Conservation (phyloP, 2,113 vertebrate species). For the Saccopteryx bilineata region DNA sequence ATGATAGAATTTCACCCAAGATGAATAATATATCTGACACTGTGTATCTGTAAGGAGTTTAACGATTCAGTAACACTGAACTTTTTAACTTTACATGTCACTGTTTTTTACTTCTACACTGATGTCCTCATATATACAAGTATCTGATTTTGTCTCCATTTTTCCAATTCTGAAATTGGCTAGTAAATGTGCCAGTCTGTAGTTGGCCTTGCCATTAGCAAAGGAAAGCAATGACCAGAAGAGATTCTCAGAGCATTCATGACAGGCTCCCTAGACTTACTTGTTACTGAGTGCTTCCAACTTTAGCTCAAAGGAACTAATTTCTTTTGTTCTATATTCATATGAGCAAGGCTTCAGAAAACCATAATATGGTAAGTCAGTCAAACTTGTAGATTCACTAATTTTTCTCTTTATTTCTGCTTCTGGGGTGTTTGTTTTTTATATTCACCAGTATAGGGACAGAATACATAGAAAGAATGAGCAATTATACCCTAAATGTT, state of each 20-base stretch:
- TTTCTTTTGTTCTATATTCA: not conserved
- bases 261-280: no score
- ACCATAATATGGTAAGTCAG: not conserved
- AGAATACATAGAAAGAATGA: not conserved
- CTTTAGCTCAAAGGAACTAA: not conserved
- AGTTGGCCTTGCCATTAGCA: not conserved
- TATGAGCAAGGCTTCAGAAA: not conserved
- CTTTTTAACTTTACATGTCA: not conserved
- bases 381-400: not conserved
- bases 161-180: not conserved
- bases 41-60: not conserved
- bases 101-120: not conserved
- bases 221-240: not conserved
- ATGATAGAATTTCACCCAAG: not conserved
- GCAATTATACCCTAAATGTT: not conserved
- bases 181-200: not conserved
- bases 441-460: not conserved
- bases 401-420: not conserved
- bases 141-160: not conserved
- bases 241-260: not conserved
- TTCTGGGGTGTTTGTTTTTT: not conserved
- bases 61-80: not conserved
- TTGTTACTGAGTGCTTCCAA: not conserved
- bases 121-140: not conserved
- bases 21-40: not conserved